Conservation (phyloP, 1,140 invertebrate species). For the Phenacoccus solenopsis region DNA sequence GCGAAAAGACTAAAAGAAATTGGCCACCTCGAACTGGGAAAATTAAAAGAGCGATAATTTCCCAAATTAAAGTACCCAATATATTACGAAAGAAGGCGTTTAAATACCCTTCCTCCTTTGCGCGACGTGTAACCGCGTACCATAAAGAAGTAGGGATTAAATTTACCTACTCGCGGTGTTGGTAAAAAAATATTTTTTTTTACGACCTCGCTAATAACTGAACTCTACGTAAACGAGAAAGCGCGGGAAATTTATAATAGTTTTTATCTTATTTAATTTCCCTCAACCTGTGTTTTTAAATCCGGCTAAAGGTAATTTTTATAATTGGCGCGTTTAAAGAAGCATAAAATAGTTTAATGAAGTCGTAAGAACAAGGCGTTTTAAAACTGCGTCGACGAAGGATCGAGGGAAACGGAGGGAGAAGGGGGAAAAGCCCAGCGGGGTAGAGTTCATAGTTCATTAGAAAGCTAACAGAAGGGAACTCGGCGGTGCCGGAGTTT, state of each 20-base stretch:
- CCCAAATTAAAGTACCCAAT: no score
- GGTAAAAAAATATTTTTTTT: slow-evolving; percentile 3
- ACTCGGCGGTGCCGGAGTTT: slow-evolving; percentile 15
- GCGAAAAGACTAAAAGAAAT: no score
- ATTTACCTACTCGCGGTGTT: no score
- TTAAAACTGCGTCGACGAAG: background rate
- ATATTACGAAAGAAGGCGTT: no score
- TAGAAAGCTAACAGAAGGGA: slow-evolving; percentile 16
- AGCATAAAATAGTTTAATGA: slow-evolving; percentile 18
- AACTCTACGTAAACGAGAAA: background rate
- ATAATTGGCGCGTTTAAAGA: slow-evolving; percentile 17
- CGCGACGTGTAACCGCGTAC: no score
- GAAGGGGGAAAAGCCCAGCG: background rate
- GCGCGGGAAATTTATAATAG: slow-evolving; percentile 7
- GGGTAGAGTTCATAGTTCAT: slow-evolving; percentile 9
- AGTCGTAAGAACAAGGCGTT: slow-evolving; percentile 16
- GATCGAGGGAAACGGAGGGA: background rate
- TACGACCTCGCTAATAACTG: slow-evolving; percentile 7
- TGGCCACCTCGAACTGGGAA: no score
- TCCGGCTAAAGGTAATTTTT: slow-evolving; percentile 16
- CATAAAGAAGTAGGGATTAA: background rate
- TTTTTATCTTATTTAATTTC: slow-evolving; percentile 18
- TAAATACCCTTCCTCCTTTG: no score
- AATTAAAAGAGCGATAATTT: no score
- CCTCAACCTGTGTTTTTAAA: slow-evolving; percentile 16